These are phyloP conservation scores for Atrichornis clamosus DNA, from an alignment of 2,113 vertebrate species.

Conservation along the genomic window DNA sequence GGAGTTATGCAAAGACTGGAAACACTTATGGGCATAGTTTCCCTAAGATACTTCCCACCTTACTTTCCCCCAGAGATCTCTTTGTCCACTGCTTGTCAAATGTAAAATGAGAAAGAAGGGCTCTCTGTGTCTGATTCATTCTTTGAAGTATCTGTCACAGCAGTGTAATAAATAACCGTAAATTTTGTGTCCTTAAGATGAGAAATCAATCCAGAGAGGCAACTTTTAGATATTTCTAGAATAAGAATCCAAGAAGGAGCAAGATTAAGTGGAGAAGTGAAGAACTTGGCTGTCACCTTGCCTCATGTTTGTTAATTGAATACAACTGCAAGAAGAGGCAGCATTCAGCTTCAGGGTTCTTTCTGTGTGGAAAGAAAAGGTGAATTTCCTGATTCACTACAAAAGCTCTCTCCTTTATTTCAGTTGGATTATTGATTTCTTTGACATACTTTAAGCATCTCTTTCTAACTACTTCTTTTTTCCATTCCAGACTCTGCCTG, in stretches of 20 bases:
- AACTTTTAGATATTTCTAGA: background rate
- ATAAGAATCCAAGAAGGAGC: background rate
- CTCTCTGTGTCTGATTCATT: background rate
- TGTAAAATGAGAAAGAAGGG: background rate
- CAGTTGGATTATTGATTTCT: constrained; percentile 21
- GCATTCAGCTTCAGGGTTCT: background rate
- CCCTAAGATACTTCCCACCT: background rate
- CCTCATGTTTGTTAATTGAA: constrained; percentile 8
- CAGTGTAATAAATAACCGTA: background rate
- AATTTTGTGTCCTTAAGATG: background rate
- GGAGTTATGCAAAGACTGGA: background rate
- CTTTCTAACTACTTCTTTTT: background rate
- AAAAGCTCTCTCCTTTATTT: background rate
- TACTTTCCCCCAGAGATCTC: background rate
- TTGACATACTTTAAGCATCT: constrained; percentile 23
- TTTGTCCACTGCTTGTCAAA: background rate
- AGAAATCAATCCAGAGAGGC: constrained; percentile 8
- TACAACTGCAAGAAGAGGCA: background rate
- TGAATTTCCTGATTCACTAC: background rate
- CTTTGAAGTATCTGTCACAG: background rate
- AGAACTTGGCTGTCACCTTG: constrained; percentile 18
- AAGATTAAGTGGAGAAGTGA: background rate
- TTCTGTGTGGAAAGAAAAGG: background rate
- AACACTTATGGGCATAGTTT: background rate
- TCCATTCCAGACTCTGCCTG: constrained; percentile 58